A percentile compares a stretch with the other conserved stretches of the same genome.
These are phyloP conservation scores for Drosophila pandora DNA, from an alignment of 1,140 invertebrate genomes.

Conservation along the genomic window DNA sequence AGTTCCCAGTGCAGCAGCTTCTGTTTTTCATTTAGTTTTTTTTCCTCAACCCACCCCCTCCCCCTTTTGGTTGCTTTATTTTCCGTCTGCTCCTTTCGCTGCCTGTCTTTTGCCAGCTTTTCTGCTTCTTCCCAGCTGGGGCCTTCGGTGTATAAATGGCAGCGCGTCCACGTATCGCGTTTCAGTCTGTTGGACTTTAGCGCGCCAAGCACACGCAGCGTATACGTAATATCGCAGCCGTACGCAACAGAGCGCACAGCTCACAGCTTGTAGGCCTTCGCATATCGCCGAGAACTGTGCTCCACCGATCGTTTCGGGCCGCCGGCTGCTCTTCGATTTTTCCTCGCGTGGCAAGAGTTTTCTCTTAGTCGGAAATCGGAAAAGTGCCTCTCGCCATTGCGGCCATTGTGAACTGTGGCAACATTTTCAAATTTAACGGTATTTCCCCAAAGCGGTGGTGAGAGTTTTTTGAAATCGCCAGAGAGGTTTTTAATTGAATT, in stretches of 20 bases:
- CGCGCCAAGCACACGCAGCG: conserved; percentile 62
- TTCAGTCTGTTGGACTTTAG: conserved; percentile 78
- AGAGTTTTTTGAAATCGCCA: conserved; percentile 26
- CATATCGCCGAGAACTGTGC: conserved; percentile 16
- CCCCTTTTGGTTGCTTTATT: conserved; percentile 25
- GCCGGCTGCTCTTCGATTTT: conserved; percentile 54
- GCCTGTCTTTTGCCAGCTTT: conserved; percentile 77
- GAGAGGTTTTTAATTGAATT: conserved; percentile 24
- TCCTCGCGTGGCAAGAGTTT: conserved; percentile 31
- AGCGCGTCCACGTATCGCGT: conserved; percentile 71
- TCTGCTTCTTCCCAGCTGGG: conserved; percentile 60
- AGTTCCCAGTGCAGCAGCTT: conserved; percentile 66
- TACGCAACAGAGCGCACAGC: too few species aligned
- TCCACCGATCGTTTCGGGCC: conserved; percentile 31
- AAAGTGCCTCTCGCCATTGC: conserved; percentile 20
- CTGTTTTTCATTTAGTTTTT: conserved; percentile 36
- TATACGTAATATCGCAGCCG: conserved; percentile 57
- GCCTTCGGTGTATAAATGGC: conserved; percentile 77
- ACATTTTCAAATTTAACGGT: conserved; percentile 55
- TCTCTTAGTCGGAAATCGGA: conserved; percentile 3
- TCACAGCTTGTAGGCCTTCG: conserved; percentile 29
- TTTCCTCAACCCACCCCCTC: not conserved
- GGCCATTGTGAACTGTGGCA: conserved; percentile 9
- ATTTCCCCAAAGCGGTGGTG: conserved; percentile 20
- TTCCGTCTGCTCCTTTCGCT: conserved; percentile 58